Base-by-base conservation (phyloP, 2,797 vertebrate genomes). In the Phoxinus dragarum region DNA sequence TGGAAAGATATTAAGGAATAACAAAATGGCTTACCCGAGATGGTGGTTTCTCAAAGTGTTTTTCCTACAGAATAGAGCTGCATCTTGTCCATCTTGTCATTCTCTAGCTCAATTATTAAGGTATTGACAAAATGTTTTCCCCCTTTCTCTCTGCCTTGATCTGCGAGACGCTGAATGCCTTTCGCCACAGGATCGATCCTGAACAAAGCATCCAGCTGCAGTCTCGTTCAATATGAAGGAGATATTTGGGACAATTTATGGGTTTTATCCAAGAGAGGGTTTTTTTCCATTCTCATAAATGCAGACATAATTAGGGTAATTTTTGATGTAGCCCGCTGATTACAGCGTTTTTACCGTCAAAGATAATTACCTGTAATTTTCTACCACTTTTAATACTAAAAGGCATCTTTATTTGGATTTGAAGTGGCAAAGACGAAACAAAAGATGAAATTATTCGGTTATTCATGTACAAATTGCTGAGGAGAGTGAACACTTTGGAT, bases 281-380 rank as follows among this genome's bases (percentile, higher is more conserved):
- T 97, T 96, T 96, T 95, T 94, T 89, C 95, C 97, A 98, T 98
- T 99, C 98, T 99, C 98, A 98, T 99, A 99, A 99, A 99, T 98
- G 98, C 97, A 98, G 97, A 97, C 97, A 97, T 99, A 99, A 99
- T 99, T 99, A 99, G 98, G 98, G 98, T 99, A 99, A 99, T 99
- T 99, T 99, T 99, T 99, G 97, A 99, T 99, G 98, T 98, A 98
- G 98, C 98, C 98, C 96, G 97, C 98, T 99, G 98, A 99, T 99
- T 99, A 99, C 98, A 99, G 97, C 98, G 97, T 98, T 99, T 99
- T 99, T 99, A 99, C 97, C 98, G 98, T 99, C 98, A 99, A 99
- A 99, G 98, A 99, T 99, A 99, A 99, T 99, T 99, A 99, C 98
- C 98, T 99, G 98, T 99, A 99, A 99, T 99, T 99, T 99, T 99